These are phyloP conservation scores for Leucopsar rothschildi DNA, from an alignment of 2,113 vertebrate species.

Conservation along the genomic window DNA sequence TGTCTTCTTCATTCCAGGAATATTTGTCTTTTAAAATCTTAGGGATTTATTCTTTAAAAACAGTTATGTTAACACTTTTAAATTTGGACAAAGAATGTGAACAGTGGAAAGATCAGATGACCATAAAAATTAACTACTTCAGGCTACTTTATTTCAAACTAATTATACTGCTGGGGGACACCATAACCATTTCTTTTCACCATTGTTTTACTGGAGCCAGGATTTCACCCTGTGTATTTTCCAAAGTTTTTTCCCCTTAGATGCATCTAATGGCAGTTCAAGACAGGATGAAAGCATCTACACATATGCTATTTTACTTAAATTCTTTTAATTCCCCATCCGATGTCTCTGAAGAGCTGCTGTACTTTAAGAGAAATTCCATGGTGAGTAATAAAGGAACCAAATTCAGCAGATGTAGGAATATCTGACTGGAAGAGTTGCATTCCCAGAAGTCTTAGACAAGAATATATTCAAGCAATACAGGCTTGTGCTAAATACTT, in stretches of 20 bases:
- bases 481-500: background rate
- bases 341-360: background rate
- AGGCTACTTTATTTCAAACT: background rate
- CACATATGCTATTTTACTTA: slow-evolving; percentile 21
- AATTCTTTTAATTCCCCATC: slow-evolving; percentile 21
- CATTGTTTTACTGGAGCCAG: background rate
- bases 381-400: background rate
- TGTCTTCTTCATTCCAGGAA: slow-evolving; percentile 15
- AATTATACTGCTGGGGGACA: background rate
- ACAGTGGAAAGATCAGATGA: background rate
- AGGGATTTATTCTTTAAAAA: background rate
- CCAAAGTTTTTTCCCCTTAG: background rate
- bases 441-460: background rate
- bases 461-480: background rate
- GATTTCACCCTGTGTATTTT: background rate
- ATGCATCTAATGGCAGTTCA: background rate
- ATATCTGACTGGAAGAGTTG: background rate
- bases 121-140: background rate
- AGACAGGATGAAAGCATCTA: background rate
- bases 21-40: slow-evolving; percentile 3
- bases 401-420: slow-evolving; percentile 10
- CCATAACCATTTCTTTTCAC: background rate
- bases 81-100: slow-evolving; percentile 10
- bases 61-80: background rate
- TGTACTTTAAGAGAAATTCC: slow-evolving; percentile 38